Evolutionary conservation across 2,888 invertebrate genomes (phyloP), one percentile per base, ranked within the genome.

Genomic region (Scaptomyza reducta): DNA sequence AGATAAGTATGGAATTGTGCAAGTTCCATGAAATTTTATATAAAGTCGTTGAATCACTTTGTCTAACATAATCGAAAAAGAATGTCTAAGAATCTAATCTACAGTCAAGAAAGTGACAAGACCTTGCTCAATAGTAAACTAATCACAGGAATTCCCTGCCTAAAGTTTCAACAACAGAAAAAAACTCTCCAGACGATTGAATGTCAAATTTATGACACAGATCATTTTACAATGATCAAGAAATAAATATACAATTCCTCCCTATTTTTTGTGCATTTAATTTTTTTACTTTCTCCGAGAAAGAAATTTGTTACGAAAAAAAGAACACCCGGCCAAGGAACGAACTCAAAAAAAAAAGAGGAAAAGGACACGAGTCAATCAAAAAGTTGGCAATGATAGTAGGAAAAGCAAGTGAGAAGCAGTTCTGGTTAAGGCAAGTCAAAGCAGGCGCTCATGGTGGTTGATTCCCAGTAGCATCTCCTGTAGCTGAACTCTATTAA

Each of bases 401-500:
- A 38, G 14, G 25, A 50, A 50, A 67, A 71, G 73, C 64, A 74
- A 82, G 77, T 79, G 70, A 79, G 76, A 54, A 73, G 54, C 65
- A 50, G 53, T 50, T 73, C 60, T 53, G 11, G 33, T 25, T 55
- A 47, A 49, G 31, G 42, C 25, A 67, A 69, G 68, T 72, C 74
- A 67, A 41, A 66, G 79, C 76, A 77, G 79, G 79, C 71, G 65
- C 51, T 50, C 9, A 54, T 50, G 69, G 76, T 79, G 76, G 75
- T 74, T 75, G 62, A 53, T 70, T 70, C 56, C 58, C 70, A 64
- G 78, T 62, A 69, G 62, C 64, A 59, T 66, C 70, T 50, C 57
- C 50, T 59, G 62, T 55, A 58, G 69, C 71, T 76, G 83, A 77
- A 83, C 85, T 88, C 85, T 86, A 88, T 88, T 88, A 87, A 87